Conservation (phyloP, 2,797 vertebrate genomes). For the Hippocampus kuda region DNA sequence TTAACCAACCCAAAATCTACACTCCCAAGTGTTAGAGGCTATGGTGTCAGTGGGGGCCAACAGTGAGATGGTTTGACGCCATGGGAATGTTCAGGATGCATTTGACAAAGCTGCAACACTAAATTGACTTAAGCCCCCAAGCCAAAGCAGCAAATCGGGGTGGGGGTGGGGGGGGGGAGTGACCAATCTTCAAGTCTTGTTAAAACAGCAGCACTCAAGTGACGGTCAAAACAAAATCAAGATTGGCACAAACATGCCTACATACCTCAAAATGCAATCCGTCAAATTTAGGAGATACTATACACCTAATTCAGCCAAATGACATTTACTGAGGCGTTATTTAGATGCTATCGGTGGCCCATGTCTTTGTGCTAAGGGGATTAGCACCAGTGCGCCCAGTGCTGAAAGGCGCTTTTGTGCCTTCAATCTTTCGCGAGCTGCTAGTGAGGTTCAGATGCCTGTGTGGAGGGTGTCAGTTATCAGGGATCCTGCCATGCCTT, state of each 20-base stretch:
- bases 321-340: slow-evolving; percentile 64
- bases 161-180: too few relatives aligned
- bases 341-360: slow-evolving; percentile 65
- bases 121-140: slow-evolving; percentile 46
- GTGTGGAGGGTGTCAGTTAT: slow-evolving; percentile 69
- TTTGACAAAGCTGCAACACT: slow-evolving; percentile 47
- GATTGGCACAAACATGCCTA: slow-evolving; percentile 60
- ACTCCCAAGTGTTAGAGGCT: slow-evolving; percentile 31
- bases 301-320: slow-evolving; percentile 60
- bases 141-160: slow-evolving; percentile 23
- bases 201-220: slow-evolving; percentile 41
- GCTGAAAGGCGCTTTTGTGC: slow-evolving; percentile 64
- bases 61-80: slow-evolving; percentile 34
- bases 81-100: slow-evolving; percentile 42
- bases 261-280: slow-evolving; percentile 38
- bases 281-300: slow-evolving; percentile 43
- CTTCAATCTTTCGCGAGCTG: slow-evolving; percentile 55
- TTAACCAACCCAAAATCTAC: slow-evolving; percentile 9
- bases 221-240: slow-evolving; percentile 45
- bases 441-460: slow-evolving; percentile 58
- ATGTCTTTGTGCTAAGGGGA: slow-evolving; percentile 62
- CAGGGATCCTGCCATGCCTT: slow-evolving; percentile 65
- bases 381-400: slow-evolving; percentile 55
- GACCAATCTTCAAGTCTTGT: slow-evolving; percentile 37
- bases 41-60: slow-evolving; percentile 34